These are phyloP conservation scores for Archivesica marissinica DNA, from an alignment of 1,140 invertebrate species.

Conservation along the genomic window DNA sequence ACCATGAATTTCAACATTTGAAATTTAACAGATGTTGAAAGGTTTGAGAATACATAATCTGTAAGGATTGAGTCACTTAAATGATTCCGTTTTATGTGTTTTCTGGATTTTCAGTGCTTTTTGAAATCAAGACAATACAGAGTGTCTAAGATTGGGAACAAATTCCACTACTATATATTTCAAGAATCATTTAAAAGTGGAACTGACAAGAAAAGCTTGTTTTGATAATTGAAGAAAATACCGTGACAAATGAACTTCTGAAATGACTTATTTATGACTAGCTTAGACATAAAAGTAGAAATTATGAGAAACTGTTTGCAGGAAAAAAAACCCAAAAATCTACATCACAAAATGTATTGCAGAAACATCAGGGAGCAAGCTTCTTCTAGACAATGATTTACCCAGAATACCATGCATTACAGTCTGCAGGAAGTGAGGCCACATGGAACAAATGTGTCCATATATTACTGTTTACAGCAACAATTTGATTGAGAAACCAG, in stretches of 20 bases:
- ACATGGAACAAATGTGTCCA: conserved; percentile 20
- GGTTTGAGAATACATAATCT: conserved; percentile 14
- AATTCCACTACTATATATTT: conserved; percentile 12
- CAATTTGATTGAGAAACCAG: neutral
- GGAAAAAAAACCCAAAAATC: neutral
- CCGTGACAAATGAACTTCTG: conserved; percentile 12
- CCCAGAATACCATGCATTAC: conserved; percentile 10
- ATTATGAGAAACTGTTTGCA: neutral
- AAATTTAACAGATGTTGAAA: conserved; percentile 48
- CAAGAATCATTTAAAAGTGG: neutral
- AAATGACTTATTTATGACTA: conserved; percentile 28
- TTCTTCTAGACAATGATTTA: conserved; percentile 8
- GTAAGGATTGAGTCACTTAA: conserved; percentile 33
- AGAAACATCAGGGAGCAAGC: conserved; percentile 6
- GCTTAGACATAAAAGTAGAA: neutral
- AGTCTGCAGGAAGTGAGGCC: conserved; percentile 10
- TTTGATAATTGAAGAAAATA: conserved; percentile 29
- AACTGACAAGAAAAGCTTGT: conserved; percentile 12
- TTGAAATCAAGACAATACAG: neutral
- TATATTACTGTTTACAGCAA: neutral
- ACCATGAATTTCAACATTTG: conserved; percentile 27
- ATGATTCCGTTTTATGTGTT: conserved; percentile 13
- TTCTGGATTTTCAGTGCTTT: neutral
- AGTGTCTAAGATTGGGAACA: neutral
- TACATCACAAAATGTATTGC: conserved; percentile 12